Conservation (phyloP, 1,140 invertebrate species). For the Cepaea nemoralis region DNA sequence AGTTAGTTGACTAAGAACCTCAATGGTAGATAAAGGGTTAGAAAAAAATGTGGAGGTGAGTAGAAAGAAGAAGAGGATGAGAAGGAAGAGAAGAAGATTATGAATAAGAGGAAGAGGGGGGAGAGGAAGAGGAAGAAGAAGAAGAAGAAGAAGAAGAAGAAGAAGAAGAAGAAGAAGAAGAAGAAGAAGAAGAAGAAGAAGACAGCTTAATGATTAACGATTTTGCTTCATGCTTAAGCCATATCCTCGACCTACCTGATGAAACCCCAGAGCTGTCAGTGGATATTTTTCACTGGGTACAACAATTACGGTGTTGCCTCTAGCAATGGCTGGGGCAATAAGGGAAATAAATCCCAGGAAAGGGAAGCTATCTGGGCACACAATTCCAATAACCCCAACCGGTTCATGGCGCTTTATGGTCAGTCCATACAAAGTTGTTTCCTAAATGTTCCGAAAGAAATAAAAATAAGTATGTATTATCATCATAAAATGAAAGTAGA, state of each 20-base stretch:
- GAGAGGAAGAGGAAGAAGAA: no score
- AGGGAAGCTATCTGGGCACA: slow-evolving; percentile 72
- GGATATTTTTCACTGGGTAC: slow-evolving; percentile 73
- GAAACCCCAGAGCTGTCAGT: slow-evolving; percentile 71
- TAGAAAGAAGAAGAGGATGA: no score
- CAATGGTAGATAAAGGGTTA: no score
- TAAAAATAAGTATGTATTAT: neutral
- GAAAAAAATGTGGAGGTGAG: no score
- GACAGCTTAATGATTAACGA: no score
- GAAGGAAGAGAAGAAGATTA: no score
- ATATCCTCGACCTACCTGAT: slow-evolving; percentile 71
- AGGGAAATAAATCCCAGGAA: slow-evolving; percentile 73
- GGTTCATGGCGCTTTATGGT: slow-evolving; percentile 73
- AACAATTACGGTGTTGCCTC: slow-evolving; percentile 73
- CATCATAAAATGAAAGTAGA: neutral
- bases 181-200: no score
- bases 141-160: no score
- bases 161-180: no score
- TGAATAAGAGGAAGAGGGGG: no score
- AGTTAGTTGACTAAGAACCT: no score
- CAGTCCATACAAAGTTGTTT: slow-evolving; percentile 72
- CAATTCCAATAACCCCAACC: slow-evolving; percentile 74
- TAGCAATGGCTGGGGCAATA: slow-evolving; percentile 71
- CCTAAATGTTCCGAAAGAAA: slow-evolving; percentile 53
- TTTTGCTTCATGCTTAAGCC: no score